phyloP scores from a whole-genome alignment of 2,113 vertebrate species.

The Agelaius phoeniceus region DNA sequence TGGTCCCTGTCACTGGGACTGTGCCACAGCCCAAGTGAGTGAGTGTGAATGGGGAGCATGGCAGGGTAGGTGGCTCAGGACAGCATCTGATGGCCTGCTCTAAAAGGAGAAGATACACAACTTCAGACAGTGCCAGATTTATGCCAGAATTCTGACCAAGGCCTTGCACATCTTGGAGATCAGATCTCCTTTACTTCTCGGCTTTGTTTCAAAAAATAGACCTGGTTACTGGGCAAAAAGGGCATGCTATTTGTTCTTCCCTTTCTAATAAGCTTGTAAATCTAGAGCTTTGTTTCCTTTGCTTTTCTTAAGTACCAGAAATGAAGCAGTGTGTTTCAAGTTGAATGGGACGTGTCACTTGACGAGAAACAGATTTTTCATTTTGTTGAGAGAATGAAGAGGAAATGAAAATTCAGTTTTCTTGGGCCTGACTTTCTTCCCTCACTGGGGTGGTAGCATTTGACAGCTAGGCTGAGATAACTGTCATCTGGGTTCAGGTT shows the following conservation, averaged over 20 bases:
- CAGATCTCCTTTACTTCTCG: neutral
- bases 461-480: neutral
- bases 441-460: neutral
- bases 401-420: neutral
- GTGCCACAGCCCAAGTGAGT: neutral
- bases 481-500: neutral
- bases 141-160: neutral
- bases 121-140: neutral
- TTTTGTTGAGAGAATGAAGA: neutral
- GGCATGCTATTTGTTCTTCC: neutral
- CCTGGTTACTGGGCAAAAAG: neutral
- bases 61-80: neutral
- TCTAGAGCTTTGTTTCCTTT: neutral
- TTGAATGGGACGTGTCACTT: neutral
- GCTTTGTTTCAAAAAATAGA: neutral
- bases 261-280: neutral
- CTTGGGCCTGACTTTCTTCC: neutral
- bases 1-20: neutral
- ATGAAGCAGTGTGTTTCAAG: neutral
- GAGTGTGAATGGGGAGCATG: rapidly evolving
- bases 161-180: neutral
- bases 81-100: neutral
- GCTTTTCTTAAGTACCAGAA: neutral
- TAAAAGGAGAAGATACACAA: neutral
- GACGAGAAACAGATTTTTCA: neutral